Evolutionary conservation across 2,113 vertebrate genomes (phyloP), one percentile per base, ranked within the genome.

Genomic region (Uria lomvia): DNA sequence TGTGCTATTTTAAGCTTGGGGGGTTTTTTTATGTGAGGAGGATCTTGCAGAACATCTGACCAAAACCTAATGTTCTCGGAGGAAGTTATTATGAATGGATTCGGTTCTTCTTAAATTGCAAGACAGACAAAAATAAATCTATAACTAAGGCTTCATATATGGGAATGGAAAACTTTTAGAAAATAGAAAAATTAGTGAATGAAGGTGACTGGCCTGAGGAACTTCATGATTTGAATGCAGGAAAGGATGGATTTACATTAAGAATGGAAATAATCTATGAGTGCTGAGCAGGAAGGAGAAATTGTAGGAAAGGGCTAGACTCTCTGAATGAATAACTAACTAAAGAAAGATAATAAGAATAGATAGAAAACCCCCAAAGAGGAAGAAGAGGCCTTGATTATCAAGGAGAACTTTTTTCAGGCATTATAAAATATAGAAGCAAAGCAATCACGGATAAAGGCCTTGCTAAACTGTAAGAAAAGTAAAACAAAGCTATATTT

Each of bases 91-190:
- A 81, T 85, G 80, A 95, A 94, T 62, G 9, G 68, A 85, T 89
- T 91, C 2, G 2, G 50, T 78, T 71, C 84, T 82, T 76, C 75
- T 59, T 62, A 84, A 72, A 67, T 38, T 75, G 26, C 74, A 87
- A 74, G 47, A 75, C 32, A 43, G 52, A 75, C 56, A 85, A 87
- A 97, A 95, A 87, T 85, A 85, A 62, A 89, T 58, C 81, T 84
- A 50, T 62, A 91, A 53, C 59, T 81, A 87, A 84, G 65, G 68
- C 38, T 58, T 68, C 24, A 52, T 79, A 38, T 53, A 67, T 60
- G 32, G 40, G 47, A 78, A 70, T 60, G 62, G 45, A 36, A 73
- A 92, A 72, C n/a, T 42, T 83, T n/a, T 30, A 78, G 49, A 76
- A 94, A 90, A 73, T 5, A 90, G 50, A 80, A 82, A 75, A 56